A percentile compares a stretch with the other conserved stretches of the same genome.
phyloP scores from a whole-genome alignment of 1,140 invertebrate species.

The Ostrea denselamellosa region DNA sequence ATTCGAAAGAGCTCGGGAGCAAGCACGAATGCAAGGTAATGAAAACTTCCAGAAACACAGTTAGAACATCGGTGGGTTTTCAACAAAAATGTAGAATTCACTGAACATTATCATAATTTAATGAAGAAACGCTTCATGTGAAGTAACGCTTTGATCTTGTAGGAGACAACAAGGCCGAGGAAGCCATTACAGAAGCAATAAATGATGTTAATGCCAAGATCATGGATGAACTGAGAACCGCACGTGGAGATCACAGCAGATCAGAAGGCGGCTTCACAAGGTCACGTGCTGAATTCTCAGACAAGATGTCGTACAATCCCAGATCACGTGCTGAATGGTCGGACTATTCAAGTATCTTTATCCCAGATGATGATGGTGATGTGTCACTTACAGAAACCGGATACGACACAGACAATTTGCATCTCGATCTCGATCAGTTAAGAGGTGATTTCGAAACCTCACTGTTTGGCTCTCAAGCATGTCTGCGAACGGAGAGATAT shows the following conservation, averaged over 20 bases:
- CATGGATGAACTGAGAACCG: conserved; percentile 47
- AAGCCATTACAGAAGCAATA: conserved; percentile 65
- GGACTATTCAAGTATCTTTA: conserved; percentile 54
- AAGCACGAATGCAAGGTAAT: conserved; percentile 66
- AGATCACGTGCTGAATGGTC: conserved; percentile 54
- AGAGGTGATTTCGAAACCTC: conserved; percentile 54
- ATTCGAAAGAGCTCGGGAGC: conserved; percentile 65
- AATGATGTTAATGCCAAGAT: conserved; percentile 64
- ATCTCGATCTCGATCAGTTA: conserved; percentile 53
- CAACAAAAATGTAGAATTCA: not conserved
- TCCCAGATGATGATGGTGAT: conserved; percentile 56
- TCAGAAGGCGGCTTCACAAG: conserved; percentile 46
- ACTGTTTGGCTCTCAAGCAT: conserved; percentile 51
- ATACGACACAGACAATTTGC: conserved; percentile 57
- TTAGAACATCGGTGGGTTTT: not conserved
- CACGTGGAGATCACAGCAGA: conserved; percentile 38
- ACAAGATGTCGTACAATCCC: conserved; percentile 1
- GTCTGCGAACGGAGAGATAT: conserved; percentile 36
- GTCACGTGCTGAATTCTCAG: conserved; percentile 50
- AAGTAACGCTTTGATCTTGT: not conserved
- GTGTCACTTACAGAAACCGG: conserved; percentile 58
- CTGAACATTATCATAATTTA: not conserved
- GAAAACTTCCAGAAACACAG: not conserved
- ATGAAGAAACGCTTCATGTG: not conserved
- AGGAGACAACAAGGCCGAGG: conserved; percentile 64